These are phyloP conservation scores for Hydraecia micacea DNA, from an alignment of 2,888 invertebrate genomes.

Conservation along the genomic window DNA sequence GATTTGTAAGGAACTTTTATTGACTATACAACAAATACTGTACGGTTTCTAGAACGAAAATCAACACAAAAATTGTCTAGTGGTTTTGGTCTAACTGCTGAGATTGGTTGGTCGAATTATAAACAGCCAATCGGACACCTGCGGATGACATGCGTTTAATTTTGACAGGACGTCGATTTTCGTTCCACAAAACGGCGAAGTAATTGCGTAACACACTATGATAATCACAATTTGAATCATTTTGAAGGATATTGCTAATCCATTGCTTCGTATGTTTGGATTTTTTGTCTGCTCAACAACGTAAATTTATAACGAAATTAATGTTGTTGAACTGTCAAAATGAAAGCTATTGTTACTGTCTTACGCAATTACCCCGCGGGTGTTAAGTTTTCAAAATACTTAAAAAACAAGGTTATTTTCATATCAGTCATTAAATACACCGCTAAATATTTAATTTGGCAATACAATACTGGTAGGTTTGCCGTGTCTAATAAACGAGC, in stretches of 20 bases:
- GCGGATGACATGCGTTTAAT: not conserved
- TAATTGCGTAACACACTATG: not conserved
- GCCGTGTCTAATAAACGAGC: not conserved
- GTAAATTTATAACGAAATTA: too few species aligned
- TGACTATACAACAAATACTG: not conserved
- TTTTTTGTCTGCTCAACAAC: not conserved
- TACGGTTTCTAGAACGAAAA: not conserved
- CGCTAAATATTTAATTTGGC: conserved; percentile 13
- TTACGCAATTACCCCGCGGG: not conserved
- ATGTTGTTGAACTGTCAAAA: not conserved
- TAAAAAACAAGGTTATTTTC: conserved; percentile 14
- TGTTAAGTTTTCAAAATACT: not conserved
- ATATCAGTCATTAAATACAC: conserved; percentile 6
- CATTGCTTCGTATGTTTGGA: not conserved
- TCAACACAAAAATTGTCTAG: not conserved
- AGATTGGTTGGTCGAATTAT: not conserved
- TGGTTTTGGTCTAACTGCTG: not conserved
- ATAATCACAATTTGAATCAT: not conserved
- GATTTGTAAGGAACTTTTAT: not conserved
- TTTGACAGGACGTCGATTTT: not conserved
- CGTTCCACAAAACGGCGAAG: not conserved
- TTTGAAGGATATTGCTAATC: not conserved
- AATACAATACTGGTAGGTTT: conserved; percentile 25
- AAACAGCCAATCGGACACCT: not conserved
- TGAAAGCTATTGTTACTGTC: not conserved